Conservation (phyloP, 2,113 vertebrate species). For the Thamnophis sirtalis region DNA sequence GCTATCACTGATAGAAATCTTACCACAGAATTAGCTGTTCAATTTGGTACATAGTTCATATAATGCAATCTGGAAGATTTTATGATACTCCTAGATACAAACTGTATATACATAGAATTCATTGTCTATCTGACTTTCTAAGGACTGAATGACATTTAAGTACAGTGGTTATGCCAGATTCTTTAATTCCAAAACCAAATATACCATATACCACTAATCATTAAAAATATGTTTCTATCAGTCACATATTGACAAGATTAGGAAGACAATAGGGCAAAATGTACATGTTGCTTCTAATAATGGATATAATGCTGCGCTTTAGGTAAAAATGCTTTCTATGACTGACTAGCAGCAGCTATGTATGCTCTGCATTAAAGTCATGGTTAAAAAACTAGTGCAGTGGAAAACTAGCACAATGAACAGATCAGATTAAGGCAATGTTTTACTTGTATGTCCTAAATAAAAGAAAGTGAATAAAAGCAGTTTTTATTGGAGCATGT, state of each 20-base stretch:
- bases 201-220: constrained; percentile 24
- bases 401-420: constrained; percentile 3
- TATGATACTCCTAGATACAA: constrained; percentile 7
- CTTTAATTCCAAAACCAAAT: constrained; percentile 51
- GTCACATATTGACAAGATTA: constrained; percentile 21
- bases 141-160: constrained; percentile 51
- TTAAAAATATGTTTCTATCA: constrained; percentile 33
- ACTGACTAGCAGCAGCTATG: constrained; percentile 6
- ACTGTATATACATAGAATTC: accelerated
- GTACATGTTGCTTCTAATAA: constrained; percentile 31
- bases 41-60: not conserved
- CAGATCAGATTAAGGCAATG: constrained; percentile 28
- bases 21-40: constrained; percentile 33
- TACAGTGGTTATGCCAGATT: constrained; percentile 12
- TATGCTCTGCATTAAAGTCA: not conserved
- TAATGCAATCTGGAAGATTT: constrained; percentile 33
- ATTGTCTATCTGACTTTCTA: constrained; percentile 46
- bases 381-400: not conserved
- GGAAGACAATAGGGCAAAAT: constrained; percentile 30
- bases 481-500: not conserved
- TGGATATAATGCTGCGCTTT: constrained; percentile 18
- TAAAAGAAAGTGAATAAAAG: not conserved
- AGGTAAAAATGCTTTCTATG: constrained; percentile 34
- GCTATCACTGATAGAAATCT: constrained; percentile 33
- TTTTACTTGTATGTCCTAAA: not conserved